Base-by-base conservation (phyloP, 2,888 invertebrate species). In the Yponomeuta evonymella region DNA sequence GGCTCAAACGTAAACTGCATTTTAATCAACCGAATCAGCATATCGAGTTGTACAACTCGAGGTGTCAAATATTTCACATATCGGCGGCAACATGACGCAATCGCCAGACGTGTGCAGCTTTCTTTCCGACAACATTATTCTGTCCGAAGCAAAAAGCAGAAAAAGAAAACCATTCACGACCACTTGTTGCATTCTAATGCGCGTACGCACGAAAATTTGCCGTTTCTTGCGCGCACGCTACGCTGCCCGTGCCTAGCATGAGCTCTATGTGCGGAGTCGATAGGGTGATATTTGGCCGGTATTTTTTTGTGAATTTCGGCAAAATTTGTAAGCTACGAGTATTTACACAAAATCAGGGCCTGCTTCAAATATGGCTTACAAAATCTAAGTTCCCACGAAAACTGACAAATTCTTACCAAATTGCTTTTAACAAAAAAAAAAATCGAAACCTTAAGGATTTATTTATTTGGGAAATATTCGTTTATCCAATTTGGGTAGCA, bases 41-140 rank as follows among this genome's bases (percentile, higher is more conserved):
- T 11, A 12, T n/a, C 36, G 11, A 67, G 43, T 43, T 43, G 43
- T 8, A 6, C 5, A n/a, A 62, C 12, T 62, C 5, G 23, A 62
- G 5, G 5, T 62, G 62, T 62, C 15, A 62, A 30, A 43, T 43
- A 43, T 51, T 29, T 48, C 51, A 48, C 30, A 51, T 15, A 30
- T 48, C 12, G 29, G 23, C 51, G 12, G 51, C 29, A 15, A 51
- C 71, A 29, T 71, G 71, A 71, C 58, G 71, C 58, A 71, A 71
- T 33, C 67, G 10, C 30, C 4, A 29, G 51, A 43, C 33, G 67
- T 58, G 48, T 23, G 30, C 70, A 70, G 69, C 74, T 75, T 74
- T 74, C 75, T 72, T 75, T 75, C 73, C 74, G 73, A 51, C 68
- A 68, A 30, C 30, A 68, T 58, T 58, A 58, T 58, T 58, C 51